Evolutionary conservation across 2,888 invertebrate genomes (phyloP).

Genomic region (Leucoma salicis): DNA sequence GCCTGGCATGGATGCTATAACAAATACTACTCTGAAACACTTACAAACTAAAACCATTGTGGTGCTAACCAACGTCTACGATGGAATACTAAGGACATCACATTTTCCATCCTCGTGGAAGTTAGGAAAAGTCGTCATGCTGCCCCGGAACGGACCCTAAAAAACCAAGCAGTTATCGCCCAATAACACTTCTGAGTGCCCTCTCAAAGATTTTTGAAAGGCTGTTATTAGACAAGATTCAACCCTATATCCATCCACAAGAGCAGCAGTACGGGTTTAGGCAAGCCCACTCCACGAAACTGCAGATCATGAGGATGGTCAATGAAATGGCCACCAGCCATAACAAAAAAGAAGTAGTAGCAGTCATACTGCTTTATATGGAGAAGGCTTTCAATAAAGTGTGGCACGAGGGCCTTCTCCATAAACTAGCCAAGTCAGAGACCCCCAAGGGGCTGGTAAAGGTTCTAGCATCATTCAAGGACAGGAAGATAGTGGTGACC

Average conservation of each 20-base stretch:
- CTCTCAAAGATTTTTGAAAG: not conserved
- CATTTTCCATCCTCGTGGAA: too few relatives aligned
- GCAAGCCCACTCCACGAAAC: too few relatives aligned
- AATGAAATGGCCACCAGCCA: too few relatives aligned
- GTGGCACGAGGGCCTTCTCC: not conserved
- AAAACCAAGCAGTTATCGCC: conserved; percentile 25
- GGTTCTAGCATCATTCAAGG: not conserved
- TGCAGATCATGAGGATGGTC: conserved; percentile 4
- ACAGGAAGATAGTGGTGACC: not conserved
- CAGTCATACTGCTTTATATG: not conserved
- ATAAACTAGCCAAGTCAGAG: not conserved
- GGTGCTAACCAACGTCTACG: not conserved
- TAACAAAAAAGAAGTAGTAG: not conserved
- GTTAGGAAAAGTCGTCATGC: not conserved
- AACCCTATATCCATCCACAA: not conserved
- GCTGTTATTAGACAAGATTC: not conserved
- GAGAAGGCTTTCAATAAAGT: too few relatives aligned
- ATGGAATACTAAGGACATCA: not conserved
- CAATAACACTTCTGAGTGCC: conserved; percentile 13
- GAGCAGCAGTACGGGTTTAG: conserved; percentile 20
- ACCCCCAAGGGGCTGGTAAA: not conserved
- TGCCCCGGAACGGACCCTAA: conserved; percentile 20
- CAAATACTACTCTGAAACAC: conserved; percentile 1
- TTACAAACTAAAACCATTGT: not conserved
- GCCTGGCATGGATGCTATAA: not conserved